These are phyloP conservation scores for Belgica antarctica DNA, from an alignment of 2,888 invertebrate genomes.

Conservation along the genomic window DNA sequence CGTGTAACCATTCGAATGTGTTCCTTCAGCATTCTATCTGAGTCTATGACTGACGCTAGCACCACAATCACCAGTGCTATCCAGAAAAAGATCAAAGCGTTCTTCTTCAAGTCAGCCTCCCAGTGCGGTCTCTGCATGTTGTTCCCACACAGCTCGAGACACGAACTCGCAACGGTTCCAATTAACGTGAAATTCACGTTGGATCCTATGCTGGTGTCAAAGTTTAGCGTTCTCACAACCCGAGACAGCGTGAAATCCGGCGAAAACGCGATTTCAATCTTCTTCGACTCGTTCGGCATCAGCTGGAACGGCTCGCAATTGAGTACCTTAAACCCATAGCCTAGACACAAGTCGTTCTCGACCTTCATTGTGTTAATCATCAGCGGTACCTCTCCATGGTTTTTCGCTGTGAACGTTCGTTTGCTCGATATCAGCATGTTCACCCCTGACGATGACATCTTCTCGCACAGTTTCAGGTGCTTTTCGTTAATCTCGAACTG, in stretches of 20 bases:
- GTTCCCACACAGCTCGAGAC: slow-evolving; percentile 67
- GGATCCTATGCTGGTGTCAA: slow-evolving; percentile 62
- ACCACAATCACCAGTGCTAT: slow-evolving; percentile 65
- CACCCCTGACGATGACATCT: slow-evolving; percentile 49
- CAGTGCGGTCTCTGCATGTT: slow-evolving; percentile 71
- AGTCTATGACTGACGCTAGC: slow-evolving; percentile 69
- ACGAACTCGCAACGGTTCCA: slow-evolving; percentile 62
- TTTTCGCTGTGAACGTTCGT: slow-evolving; percentile 78
- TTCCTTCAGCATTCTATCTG: slow-evolving; percentile 64
- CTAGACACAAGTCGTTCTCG: slow-evolving; percentile 68
- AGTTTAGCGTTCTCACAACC: slow-evolving; percentile 63
- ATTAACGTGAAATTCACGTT: slow-evolving; percentile 68
- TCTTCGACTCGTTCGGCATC: slow-evolving; percentile 68
- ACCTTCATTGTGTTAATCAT: slow-evolving; percentile 66
- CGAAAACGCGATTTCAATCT: slow-evolving; percentile 82
- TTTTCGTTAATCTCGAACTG: slow-evolving; percentile 71
- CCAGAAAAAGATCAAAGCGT: slow-evolving; percentile 60
- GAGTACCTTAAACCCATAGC: slow-evolving; percentile 74
- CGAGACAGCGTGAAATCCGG: slow-evolving; percentile 81
- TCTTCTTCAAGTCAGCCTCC: slow-evolving; percentile 70
- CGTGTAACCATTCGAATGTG: slow-evolving; percentile 55
- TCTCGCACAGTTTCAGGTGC: slow-evolving; percentile 60
- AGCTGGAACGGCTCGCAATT: slow-evolving; percentile 72
- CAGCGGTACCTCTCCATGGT: slow-evolving; percentile 88
- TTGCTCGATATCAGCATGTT: slow-evolving; percentile 71